A percentile compares a stretch with the other conserved stretches of the same genome.
Evolutionary conservation across 2,797 vertebrate species (phyloP).

Genomic region (Neosilurus mollespiculum): DNA sequence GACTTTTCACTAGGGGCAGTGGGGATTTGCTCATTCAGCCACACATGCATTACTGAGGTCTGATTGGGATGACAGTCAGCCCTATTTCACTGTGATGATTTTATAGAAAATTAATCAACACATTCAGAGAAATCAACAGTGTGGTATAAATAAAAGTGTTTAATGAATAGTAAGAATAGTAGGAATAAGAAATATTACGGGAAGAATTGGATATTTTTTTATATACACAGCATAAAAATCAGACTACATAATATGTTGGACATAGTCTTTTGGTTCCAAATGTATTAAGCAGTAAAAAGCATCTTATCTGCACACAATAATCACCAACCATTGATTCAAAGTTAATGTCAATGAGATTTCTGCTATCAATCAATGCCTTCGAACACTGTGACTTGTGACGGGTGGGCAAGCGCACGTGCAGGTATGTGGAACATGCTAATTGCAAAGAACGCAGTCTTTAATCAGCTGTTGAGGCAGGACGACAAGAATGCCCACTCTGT

Average conservation of each 20-base stretch:
- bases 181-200: no score
- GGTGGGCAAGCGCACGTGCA: slow-evolving; percentile 23
- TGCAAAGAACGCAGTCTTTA: slow-evolving; percentile 54
- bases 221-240: neutral
- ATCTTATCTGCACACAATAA: slow-evolving; percentile 5
- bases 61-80: neutral
- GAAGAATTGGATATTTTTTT: neutral
- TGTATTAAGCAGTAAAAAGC: neutral
- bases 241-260: neutral
- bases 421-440: slow-evolving; percentile 46
- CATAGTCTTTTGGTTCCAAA: neutral
- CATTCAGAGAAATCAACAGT: neutral
- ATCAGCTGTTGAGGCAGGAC: slow-evolving; percentile 57
- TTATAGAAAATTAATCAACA: slow-evolving; percentile 2
- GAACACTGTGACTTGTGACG: slow-evolving; percentile 34
- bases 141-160: no score
- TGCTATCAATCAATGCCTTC: neutral
- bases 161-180: no score
- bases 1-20: neutral
- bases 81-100: neutral
- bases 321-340: neutral
- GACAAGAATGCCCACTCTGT: slow-evolving; percentile 63
- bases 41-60: neutral
- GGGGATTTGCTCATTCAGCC: neutral
- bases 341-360: neutral